Evolutionary conservation across 2,113 vertebrate species (phyloP).

Genomic region (Campylomormyrus tamandua): DNA sequence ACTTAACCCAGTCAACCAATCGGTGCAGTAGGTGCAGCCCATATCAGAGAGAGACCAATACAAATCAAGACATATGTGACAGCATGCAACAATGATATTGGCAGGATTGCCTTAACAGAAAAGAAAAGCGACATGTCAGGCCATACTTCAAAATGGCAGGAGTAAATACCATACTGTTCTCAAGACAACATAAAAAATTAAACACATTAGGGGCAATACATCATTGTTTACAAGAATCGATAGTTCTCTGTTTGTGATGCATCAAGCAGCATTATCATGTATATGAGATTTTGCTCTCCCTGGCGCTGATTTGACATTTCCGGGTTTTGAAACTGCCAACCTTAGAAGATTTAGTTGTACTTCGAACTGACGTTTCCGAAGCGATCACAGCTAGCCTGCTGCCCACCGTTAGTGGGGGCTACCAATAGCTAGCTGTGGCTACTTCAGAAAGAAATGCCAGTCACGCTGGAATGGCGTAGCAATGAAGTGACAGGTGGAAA

Average conservation of each 20-base stretch:
- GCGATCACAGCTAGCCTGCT: background rate
- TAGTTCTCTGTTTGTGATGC: background rate
- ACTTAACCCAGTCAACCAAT: background rate
- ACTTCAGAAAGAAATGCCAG: background rate
- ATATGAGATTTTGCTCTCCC: background rate
- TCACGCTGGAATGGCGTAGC: background rate
- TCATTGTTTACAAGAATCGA: background rate
- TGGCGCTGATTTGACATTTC: background rate
- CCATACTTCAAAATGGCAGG: background rate
- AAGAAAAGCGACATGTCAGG: background rate
- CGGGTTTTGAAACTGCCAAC: background rate
- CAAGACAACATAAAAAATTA: background rate
- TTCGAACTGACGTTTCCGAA: background rate
- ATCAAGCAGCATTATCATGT: background rate
- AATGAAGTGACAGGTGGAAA: background rate
- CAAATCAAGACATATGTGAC: background rate
- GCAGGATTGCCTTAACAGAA: background rate
- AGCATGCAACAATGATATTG: background rate
- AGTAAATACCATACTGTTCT: background rate
- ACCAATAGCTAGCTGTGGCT: background rate
- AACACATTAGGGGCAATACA: background rate
- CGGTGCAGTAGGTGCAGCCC: background rate
- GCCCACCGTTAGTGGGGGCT: background rate
- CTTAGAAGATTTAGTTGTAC: background rate
- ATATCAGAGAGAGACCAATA: background rate